A percentile compares a stretch with the other conserved stretches of the same genome.
These are phyloP conservation scores for Ichneumon xanthorius DNA, from an alignment of 2,888 invertebrate species.

Conservation along the genomic window DNA sequence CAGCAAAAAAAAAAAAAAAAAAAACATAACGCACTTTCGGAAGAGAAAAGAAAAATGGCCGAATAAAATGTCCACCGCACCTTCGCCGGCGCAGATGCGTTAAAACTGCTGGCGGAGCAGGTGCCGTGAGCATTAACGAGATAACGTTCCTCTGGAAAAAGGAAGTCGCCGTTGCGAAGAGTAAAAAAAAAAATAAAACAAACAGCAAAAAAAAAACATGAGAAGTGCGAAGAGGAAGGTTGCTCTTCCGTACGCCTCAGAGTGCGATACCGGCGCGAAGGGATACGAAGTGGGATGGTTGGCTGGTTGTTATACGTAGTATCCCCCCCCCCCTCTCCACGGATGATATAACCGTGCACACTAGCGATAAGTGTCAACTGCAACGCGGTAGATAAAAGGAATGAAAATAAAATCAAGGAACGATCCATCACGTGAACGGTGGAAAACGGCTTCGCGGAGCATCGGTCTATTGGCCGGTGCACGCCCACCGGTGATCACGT, in stretches of 20 bases:
- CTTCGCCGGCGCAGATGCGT: background rate
- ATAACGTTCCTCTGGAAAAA: slow-evolving; percentile 46
- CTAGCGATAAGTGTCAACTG: slow-evolving; percentile 84
- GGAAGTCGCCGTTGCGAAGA: slow-evolving; percentile 30
- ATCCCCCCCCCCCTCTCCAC: background rate
- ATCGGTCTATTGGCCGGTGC: slow-evolving; percentile 65
- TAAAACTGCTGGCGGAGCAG: slow-evolving; percentile 37
- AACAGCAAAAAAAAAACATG: background rate
- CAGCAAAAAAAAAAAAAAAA: background rate
- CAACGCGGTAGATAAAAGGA: slow-evolving; percentile 84
- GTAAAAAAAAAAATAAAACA: slow-evolving; percentile 29
- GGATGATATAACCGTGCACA: slow-evolving; percentile 64
- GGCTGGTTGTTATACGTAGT: slow-evolving; percentile 37
- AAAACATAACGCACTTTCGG: background rate
- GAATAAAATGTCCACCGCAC: background rate
- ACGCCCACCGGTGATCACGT: slow-evolving; percentile 80
- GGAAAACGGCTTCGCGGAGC: slow-evolving; percentile 77
- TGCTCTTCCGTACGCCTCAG: slow-evolving; percentile 9
- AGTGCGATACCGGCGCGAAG: slow-evolving; percentile 8
- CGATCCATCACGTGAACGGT: slow-evolving; percentile 84
- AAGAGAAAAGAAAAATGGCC: slow-evolving; percentile 4
- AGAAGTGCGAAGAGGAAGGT: slow-evolving; percentile 45
- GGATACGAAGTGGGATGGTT: slow-evolving; percentile 15
- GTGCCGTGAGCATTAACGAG: slow-evolving; percentile 57
- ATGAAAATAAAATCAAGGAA: slow-evolving; percentile 81